Conservation (phyloP, 1,140 invertebrate species). For the Cyphomyrmex costatus region DNA sequence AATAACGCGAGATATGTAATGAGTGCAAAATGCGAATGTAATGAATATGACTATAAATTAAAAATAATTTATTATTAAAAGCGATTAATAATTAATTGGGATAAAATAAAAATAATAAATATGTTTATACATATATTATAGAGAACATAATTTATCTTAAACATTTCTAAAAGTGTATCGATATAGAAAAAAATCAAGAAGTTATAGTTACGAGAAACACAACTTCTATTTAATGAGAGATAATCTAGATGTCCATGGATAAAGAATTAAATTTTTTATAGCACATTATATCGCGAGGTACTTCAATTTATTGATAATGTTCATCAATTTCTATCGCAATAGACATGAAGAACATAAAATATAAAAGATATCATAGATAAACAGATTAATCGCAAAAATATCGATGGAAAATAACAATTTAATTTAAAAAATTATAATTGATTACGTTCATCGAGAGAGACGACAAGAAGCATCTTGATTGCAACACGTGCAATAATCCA, state of each 20-base stretch:
- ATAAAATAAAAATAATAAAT: constrained; percentile 5
- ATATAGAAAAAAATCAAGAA: background rate
- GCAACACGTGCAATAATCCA: background rate
- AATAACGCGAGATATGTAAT: background rate
- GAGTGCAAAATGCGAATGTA: background rate
- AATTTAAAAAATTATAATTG: background rate
- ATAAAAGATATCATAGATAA: constrained; percentile 25
- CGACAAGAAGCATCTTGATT: background rate
- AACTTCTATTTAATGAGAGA: background rate
- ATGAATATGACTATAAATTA: background rate
- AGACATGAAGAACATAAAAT: background rate
- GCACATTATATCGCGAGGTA: background rate
- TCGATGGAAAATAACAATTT: background rate
- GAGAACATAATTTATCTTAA: background rate
- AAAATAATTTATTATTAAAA: constrained; percentile 8
- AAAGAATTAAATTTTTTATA: constrained; percentile 28
- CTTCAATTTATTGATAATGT: constrained; percentile 34
- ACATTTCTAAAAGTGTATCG: background rate
- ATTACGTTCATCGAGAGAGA: background rate
- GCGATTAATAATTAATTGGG: background rate
- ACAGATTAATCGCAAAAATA: background rate
- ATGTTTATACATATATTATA: background rate
- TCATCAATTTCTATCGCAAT: constrained; percentile 9
- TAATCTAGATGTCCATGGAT: background rate
- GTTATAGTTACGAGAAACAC: background rate